Evolutionary conservation across 2,113 vertebrate species (phyloP), one percentile per base, ranked within the genome.

Genomic region (Propithecus coquereli): DNA sequence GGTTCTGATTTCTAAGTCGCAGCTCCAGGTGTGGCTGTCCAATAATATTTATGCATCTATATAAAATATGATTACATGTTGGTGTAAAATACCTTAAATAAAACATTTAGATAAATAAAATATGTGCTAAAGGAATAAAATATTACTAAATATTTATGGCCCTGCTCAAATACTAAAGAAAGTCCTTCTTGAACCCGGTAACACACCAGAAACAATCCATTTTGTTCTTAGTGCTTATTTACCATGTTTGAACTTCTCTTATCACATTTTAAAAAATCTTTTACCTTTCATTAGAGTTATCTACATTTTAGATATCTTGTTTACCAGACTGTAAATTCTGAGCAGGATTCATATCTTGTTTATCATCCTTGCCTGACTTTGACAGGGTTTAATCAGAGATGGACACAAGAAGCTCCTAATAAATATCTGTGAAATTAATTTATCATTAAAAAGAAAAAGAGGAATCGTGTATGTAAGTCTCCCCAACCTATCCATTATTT

Each of bases 171-270:
- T 25, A 40, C 10, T 47, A 34, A 93, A 14, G 47, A 76, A 85
- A 70, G 20, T 80, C 14, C 22, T 50, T n/a, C 9, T 83, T 71
- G 5, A 52, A 30, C 43, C 25, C 68, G 79, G 34, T 63, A 81
- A 92, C 30, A 47, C 52, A 23, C 2, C 52, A 87, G 68, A 76
- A 50, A 10, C 6, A 90, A 71, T 82, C 30, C 22, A n/a, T 92
- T 96, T 50, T 90, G 12, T 65, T 90, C 20, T 77, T 79, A 86
- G 92, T 0, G 54, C 45, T 91, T 92, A 66, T 77, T 91, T 86
- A 79, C 14, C 80, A 3, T 25, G 9, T 73, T 82, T 43, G 20
- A 90, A 54, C 2, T 27, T 57, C 18, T 30, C 11, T 63, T 63
- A 82, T 32, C 77, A 45, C n/a, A 65, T 43, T 92, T 57, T 18